These are phyloP conservation scores for Ganaspis sp. DNA, from an alignment of 1,140 invertebrate species.

Conservation along the genomic window DNA sequence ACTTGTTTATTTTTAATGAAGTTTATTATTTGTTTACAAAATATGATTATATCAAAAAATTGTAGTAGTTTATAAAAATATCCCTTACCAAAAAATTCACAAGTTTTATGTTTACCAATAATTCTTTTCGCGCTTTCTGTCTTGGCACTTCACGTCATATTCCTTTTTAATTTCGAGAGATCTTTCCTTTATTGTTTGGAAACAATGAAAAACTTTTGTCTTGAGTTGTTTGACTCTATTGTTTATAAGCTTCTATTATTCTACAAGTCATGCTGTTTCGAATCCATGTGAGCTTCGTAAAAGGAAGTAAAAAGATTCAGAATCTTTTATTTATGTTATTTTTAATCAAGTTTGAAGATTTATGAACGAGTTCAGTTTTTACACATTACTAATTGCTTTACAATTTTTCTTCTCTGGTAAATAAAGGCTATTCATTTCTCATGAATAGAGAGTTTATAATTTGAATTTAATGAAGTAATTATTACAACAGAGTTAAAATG, in stretches of 20 bases:
- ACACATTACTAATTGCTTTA: background rate
- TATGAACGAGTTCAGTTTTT: background rate
- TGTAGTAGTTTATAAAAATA: too few species aligned
- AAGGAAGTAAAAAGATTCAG: background rate
- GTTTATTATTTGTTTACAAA: too few species aligned
- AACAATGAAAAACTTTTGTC: background rate
- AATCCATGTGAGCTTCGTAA: background rate
- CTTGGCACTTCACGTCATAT: background rate
- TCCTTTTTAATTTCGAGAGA: constrained; percentile 6
- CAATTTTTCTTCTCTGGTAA: background rate
- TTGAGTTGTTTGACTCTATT: background rate
- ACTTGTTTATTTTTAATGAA: too few species aligned
- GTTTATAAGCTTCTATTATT: constrained; percentile 10
- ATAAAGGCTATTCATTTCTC: background rate
- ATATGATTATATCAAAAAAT: too few species aligned
- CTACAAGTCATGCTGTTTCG: background rate
- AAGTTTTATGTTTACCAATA: background rate
- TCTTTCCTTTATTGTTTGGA: constrained; percentile 1
- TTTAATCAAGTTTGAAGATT: background rate
- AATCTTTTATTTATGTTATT: background rate
- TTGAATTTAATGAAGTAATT: too few species aligned
- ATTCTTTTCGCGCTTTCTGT: background rate
- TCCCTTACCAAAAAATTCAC: background rate
- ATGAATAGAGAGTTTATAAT: too few species aligned
- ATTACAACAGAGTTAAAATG: too few species aligned